phyloP scores from a whole-genome alignment of 2,888 invertebrate species.

The Xestia c-nigrum region DNA sequence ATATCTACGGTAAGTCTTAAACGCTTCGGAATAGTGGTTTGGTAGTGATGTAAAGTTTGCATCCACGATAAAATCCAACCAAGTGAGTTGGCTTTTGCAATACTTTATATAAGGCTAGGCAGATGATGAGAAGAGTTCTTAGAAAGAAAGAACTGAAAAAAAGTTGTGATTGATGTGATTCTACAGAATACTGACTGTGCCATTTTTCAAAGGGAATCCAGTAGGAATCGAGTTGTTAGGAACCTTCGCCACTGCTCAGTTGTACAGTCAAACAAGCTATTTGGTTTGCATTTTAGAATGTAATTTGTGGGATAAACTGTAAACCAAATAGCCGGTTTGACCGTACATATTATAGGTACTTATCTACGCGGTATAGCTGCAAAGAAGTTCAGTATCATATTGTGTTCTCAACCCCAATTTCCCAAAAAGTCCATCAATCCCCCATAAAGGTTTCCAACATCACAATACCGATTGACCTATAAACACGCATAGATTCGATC shows the following conservation, averaged over 20 bases:
- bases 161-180: too few relatives aligned
- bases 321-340: too few relatives aligned
- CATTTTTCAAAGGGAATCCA: too few relatives aligned
- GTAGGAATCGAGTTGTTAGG: too few relatives aligned
- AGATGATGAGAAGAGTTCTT: too few relatives aligned
- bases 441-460: background rate
- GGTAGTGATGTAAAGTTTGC: background rate
- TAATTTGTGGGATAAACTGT: too few relatives aligned
- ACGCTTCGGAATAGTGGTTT: background rate
- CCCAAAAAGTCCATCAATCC: background rate
- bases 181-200: too few relatives aligned
- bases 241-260: too few relatives aligned
- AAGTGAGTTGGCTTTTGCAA: too few relatives aligned
- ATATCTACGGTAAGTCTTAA: background rate
- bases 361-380: background rate
- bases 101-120: too few relatives aligned
- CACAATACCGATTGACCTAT: slow-evolving; percentile 40
- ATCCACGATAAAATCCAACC: background rate
- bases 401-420: slow-evolving; percentile 10
- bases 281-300: too few relatives aligned
- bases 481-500: slow-evolving; percentile 24
- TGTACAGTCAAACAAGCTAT: too few relatives aligned
- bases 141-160: background rate
- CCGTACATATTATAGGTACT: background rate
- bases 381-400: background rate